Percentiles rank a stretch among this genome's conserved stretches.
phyloP scores from a whole-genome alignment of 2,113 vertebrate species.

The Tympanuchus pallidicinctus region DNA sequence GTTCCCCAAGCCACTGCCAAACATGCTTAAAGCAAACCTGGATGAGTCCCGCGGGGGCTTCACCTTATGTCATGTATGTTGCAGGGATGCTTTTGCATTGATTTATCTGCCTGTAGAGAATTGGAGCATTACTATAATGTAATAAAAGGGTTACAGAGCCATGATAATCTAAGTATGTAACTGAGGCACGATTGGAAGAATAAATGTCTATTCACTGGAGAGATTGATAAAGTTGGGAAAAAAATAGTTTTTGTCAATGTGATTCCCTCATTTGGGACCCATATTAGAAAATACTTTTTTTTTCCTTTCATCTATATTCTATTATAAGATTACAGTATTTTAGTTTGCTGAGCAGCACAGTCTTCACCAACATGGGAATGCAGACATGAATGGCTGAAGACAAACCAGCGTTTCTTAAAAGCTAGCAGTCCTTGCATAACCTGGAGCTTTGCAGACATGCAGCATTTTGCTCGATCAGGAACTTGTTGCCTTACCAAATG shows the following conservation, averaged over 20 bases:
- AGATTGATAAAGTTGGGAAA: neutral
- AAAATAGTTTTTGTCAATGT: neutral
- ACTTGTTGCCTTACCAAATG: neutral
- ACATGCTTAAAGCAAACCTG: neutral
- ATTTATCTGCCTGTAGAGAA: neutral
- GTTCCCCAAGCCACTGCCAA: neutral
- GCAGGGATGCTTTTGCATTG: neutral
- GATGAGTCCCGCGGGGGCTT: neutral
- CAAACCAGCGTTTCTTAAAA: neutral
- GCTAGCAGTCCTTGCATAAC: neutral
- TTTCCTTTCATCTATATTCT: neutral
- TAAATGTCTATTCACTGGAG: neutral
- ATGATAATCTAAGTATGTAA: neutral
- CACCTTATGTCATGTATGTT: neutral
- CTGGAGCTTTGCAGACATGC: neutral
- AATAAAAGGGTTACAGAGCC: neutral
- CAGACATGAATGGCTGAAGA: neutral
- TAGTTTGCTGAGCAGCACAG: neutral
- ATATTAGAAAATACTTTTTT: accelerated
- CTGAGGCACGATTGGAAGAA: neutral
- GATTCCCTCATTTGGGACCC: neutral
- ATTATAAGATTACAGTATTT: neutral
- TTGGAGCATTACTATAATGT: neutral
- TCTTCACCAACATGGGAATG: neutral
- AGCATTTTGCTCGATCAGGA: neutral